Percentiles rank a stretch among this genome's conserved stretches.
phyloP scores from a whole-genome alignment of 2,797 vertebrate species.

The Anguilla anguilla region DNA sequence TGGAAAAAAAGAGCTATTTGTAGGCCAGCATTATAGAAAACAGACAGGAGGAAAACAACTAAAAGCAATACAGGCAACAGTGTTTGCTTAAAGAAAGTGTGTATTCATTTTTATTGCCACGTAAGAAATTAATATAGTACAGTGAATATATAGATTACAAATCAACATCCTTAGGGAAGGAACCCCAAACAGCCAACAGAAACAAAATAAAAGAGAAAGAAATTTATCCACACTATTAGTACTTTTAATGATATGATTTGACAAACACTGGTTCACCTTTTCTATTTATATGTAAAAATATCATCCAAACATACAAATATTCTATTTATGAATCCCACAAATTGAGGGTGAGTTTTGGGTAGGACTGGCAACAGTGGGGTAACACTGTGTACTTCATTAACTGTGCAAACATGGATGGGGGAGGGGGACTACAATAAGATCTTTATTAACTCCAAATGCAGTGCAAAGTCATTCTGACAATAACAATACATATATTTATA shows the following conservation, averaged over 20 bases:
- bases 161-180: constrained; percentile 84
- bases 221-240: constrained; percentile 69
- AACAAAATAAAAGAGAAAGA: constrained; percentile 64
- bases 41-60: constrained; percentile 4
- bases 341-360: constrained; percentile 67
- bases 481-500: constrained; percentile 55
- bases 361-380: constrained; percentile 57
- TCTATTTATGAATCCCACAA: constrained; percentile 68
- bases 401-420: constrained; percentile 69
- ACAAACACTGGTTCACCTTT: constrained; percentile 67
- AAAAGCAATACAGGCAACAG: constrained; percentile 12
- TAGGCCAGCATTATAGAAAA: constrained; percentile 29
- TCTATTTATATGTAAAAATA: constrained; percentile 67
- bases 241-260: constrained; percentile 58
- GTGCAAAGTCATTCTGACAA: constrained; percentile 58
- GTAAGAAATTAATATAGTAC: constrained; percentile 98
- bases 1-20: constrained; percentile 2
- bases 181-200: constrained; percentile 71
- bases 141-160: constrained; percentile 94
- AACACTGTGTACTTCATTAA: constrained; percentile 69
- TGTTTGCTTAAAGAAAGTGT: constrained; percentile 57
- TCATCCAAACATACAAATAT: constrained; percentile 73
- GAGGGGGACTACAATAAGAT: constrained; percentile 65
- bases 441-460: constrained; percentile 62
- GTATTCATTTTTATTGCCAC: constrained; percentile 92